These are phyloP conservation scores for Metopolophium dirhodum DNA, from an alignment of 1,140 invertebrate species.

Conservation along the genomic window DNA sequence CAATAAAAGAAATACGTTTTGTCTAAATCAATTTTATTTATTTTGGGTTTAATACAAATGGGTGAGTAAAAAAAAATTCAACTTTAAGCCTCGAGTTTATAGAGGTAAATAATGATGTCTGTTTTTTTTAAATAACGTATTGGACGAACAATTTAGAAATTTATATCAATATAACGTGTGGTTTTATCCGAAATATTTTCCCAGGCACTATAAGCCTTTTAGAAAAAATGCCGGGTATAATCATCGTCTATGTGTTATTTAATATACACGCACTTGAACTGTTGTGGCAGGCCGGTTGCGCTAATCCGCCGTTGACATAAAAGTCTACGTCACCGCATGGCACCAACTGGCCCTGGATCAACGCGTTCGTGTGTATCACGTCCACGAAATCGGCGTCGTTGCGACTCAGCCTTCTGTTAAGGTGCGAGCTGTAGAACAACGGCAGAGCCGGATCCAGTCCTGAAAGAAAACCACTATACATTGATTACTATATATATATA, in stretches of 20 bases:
- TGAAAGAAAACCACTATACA: conserved; percentile 59
- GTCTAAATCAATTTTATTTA: too few relatives aligned
- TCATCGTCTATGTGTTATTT: not conserved
- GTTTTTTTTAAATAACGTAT: too few relatives aligned
- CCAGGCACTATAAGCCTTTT: not conserved
- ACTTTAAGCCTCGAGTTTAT: too few relatives aligned
- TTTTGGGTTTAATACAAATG: too few relatives aligned
- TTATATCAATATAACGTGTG: not conserved
- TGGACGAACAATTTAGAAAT: not conserved
- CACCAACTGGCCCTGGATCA: conserved; percentile 70
- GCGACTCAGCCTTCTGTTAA: conserved; percentile 71
- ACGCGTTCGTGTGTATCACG: conserved; percentile 77
- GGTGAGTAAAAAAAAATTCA: too few relatives aligned
- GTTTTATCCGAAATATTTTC: not conserved
- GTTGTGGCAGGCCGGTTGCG: conserved; percentile 70
- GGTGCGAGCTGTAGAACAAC: conserved; percentile 66
- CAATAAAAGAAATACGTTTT: too few relatives aligned
- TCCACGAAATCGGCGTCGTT: conserved; percentile 76
- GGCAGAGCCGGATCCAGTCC: conserved; percentile 74
- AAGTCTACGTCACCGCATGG: conserved; percentile 75
- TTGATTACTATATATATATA: not conserved
- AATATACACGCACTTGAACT: conserved; percentile 48
- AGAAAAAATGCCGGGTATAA: not conserved
- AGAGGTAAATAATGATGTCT: too few relatives aligned
- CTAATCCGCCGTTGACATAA: conserved; percentile 75